Conservation (phyloP, 2,888 invertebrate species). For the Didymodactylos carnosus region DNA sequence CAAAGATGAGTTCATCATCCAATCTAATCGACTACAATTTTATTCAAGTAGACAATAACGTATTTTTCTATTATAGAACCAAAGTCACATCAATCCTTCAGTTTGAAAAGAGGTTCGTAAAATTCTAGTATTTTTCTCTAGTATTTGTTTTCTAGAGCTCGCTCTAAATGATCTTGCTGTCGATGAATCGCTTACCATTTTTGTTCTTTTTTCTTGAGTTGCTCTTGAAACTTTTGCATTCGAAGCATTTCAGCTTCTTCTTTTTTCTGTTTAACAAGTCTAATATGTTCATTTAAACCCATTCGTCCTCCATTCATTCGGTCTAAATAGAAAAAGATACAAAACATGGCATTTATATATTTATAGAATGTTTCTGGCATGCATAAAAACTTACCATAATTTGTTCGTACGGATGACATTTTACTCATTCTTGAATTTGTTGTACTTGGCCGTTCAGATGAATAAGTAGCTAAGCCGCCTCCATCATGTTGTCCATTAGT, state of each 20-base stretch:
- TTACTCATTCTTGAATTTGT: neutral
- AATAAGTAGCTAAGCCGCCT: neutral
- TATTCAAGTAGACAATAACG: too few species aligned
- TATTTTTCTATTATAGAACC: too few species aligned
- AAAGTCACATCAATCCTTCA: too few species aligned
- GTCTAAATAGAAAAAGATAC: too few species aligned
- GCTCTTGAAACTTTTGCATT: neutral
- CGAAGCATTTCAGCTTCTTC: neutral
- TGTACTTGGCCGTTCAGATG: neutral
- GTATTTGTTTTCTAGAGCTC: too few species aligned
- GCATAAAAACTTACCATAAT: neutral
- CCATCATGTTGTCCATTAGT: neutral
- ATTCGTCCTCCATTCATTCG: too few species aligned
- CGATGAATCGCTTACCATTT: neutral
- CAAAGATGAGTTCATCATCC: too few species aligned
- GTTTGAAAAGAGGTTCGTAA: too few species aligned
- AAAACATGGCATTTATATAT: neutral
- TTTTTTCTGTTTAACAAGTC: neutral
- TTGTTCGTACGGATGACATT: neutral
- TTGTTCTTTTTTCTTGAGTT: neutral
- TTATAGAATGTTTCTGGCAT: neutral
- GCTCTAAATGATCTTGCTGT: too few species aligned
- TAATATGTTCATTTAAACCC: neutral
- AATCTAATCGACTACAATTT: too few species aligned
- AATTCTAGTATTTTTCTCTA: too few species aligned